Evolutionary conservation across 2,888 invertebrate genomes (phyloP).

Genomic region (Cantharis rustica): DNA sequence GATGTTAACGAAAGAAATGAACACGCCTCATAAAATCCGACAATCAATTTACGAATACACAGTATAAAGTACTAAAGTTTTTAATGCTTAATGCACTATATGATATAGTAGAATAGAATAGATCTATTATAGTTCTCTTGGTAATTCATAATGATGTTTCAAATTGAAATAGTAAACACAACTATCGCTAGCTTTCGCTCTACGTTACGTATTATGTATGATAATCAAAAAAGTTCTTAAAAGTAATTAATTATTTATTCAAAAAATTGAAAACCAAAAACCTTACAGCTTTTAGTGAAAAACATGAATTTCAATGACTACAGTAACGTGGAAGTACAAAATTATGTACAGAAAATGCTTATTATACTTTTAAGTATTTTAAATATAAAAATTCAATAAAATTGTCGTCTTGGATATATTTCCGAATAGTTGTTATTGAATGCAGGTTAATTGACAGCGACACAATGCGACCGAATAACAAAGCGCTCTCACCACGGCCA

Average conservation of each 20-base stretch:
- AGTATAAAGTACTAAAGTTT: too few species aligned
- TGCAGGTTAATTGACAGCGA: constrained; percentile 55
- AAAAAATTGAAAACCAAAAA: not conserved
- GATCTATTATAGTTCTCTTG: not conserved
- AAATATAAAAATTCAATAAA: constrained; percentile 41
- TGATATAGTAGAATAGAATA: too few species aligned
- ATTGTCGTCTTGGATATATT: constrained; percentile 51
- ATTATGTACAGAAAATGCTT: not conserved
- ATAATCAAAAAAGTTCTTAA: not conserved
- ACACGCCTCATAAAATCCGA: too few species aligned
- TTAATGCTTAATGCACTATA: too few species aligned
- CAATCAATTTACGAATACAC: too few species aligned
- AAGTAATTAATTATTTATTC: not conserved
- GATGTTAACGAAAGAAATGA: too few species aligned
- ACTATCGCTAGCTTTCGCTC: not conserved
- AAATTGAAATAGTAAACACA: not conserved
- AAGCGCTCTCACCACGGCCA: constrained; percentile 52
- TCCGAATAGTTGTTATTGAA: constrained; percentile 52
- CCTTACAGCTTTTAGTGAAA: not conserved
- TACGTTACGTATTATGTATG: not conserved
- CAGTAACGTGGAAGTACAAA: not conserved
- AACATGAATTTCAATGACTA: not conserved
- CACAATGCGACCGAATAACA: constrained; percentile 54
- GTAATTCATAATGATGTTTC: not conserved
- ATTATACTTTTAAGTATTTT: constrained; percentile 14